These are phyloP conservation scores for Emys orbicularis DNA, from an alignment of 2,797 vertebrate genomes.

Conservation along the genomic window DNA sequence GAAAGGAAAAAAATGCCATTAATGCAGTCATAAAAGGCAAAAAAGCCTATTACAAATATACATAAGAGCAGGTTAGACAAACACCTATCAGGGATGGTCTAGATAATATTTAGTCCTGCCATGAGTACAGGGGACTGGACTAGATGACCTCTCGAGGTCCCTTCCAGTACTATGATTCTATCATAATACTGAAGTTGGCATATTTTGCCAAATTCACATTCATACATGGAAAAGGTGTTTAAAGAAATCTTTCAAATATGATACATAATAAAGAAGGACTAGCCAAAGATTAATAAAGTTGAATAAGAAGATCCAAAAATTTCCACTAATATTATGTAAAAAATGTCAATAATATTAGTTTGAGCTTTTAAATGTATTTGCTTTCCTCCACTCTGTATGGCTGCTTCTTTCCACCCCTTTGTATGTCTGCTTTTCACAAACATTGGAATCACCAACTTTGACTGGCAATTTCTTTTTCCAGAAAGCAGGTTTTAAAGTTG, in stretches of 20 bases:
- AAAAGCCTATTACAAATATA: not conserved
- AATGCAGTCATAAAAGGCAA: not conserved
- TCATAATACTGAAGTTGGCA: not conserved
- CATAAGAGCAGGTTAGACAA: no score
- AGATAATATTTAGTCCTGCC: no score
- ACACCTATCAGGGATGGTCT: no score
- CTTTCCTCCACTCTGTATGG: no score
- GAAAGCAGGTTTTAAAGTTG: not conserved
- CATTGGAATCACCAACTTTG: not conserved
- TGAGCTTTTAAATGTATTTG: not conserved
- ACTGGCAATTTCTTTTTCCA: not conserved
- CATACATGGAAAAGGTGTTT: not conserved
- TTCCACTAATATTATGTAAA: conserved; percentile 18
- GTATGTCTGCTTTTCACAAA: not conserved
- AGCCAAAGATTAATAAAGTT: not conserved
- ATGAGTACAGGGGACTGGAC: no score
- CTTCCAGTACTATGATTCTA: no score
- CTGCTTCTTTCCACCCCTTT: not conserved
- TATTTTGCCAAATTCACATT: not conserved
- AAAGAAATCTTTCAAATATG: not conserved
- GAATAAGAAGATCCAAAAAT: not conserved
- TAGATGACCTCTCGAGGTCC: no score
- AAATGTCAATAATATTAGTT: not conserved
- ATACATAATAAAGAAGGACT: not conserved
- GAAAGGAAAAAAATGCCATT: not conserved